Conservation (phyloP, 2,888 invertebrate genomes). For the Pyrochroa serraticornis region DNA sequence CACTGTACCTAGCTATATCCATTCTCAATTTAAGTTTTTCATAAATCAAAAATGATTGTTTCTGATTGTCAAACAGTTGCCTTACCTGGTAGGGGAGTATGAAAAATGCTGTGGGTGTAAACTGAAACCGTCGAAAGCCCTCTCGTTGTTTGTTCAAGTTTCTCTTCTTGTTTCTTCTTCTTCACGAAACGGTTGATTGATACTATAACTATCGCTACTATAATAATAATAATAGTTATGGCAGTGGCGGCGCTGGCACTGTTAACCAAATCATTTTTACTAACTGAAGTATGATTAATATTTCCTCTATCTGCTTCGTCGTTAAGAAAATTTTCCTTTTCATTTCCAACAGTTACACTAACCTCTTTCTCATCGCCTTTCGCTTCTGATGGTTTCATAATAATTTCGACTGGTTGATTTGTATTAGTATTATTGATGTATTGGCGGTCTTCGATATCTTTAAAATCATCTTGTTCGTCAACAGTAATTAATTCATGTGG, state of each 20-base stretch:
- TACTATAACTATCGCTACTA: slow-evolving; percentile 58
- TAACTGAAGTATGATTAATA: slow-evolving; percentile 20
- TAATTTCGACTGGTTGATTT: not conserved
- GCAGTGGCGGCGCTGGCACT: slow-evolving; percentile 61
- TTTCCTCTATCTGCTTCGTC: slow-evolving; percentile 9
- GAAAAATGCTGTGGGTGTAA: slow-evolving; percentile 64
- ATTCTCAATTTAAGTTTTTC: too few relatives aligned
- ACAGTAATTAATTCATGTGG: too few relatives aligned
- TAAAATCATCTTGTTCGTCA: not conserved
- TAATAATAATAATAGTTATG: slow-evolving; percentile 62
- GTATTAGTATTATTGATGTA: not conserved
- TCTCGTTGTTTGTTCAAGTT: slow-evolving; percentile 58
- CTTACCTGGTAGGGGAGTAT: slow-evolving; percentile 64
- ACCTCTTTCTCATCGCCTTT: slow-evolving; percentile 14
- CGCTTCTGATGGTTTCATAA: slow-evolving; percentile 1
- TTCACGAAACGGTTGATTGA: slow-evolving; percentile 60
- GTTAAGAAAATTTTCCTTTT: slow-evolving; percentile 21
- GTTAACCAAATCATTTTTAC: slow-evolving; percentile 31
- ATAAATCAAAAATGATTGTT: too few relatives aligned
- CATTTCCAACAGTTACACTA: not conserved
- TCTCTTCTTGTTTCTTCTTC: slow-evolving; percentile 57
- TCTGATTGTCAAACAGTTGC: too few relatives aligned
- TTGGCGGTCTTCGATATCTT: not conserved
- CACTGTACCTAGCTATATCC: too few relatives aligned
- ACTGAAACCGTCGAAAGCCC: slow-evolving; percentile 58